These are phyloP conservation scores for Leucosticte australis DNA, from an alignment of 2,113 vertebrate species.

Conservation along the genomic window DNA sequence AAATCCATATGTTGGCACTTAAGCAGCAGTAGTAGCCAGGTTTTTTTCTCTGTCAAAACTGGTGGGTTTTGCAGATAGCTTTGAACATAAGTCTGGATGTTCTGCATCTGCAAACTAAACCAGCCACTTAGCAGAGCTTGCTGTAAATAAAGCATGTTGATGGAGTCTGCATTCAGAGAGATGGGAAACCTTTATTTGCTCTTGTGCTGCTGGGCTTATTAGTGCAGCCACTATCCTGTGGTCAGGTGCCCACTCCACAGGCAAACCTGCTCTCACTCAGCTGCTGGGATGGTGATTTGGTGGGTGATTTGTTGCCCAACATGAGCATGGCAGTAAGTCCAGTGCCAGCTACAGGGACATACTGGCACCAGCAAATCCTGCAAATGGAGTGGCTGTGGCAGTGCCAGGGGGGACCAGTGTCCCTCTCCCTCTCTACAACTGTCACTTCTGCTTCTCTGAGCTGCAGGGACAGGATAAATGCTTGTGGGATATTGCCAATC, in stretches of 20 bases:
- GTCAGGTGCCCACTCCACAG: background rate
- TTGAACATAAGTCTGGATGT: background rate
- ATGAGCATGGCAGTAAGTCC: fast-evolving
- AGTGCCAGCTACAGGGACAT: background rate
- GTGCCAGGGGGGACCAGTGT: background rate
- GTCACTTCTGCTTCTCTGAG: background rate
- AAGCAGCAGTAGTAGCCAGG: background rate
- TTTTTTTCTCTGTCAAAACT: background rate
- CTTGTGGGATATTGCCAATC: background rate
- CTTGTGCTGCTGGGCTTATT: background rate
- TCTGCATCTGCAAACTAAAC: background rate
- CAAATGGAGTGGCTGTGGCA: background rate
- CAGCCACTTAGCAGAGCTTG: background rate
- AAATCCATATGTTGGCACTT: constrained; percentile 47
- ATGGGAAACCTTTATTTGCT: background rate
- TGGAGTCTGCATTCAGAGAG: background rate
- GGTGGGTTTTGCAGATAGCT: background rate
- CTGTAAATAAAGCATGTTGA: fast-evolving
- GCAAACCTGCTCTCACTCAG: background rate
- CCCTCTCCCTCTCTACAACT: background rate
- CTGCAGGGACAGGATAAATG: background rate
- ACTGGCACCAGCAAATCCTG: background rate
- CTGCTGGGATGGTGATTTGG: background rate
- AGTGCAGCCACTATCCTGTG: background rate
- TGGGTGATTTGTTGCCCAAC: background rate